These are phyloP conservation scores for Euleptes europaea DNA, from an alignment of 2,113 vertebrate genomes.

Conservation along the genomic window DNA sequence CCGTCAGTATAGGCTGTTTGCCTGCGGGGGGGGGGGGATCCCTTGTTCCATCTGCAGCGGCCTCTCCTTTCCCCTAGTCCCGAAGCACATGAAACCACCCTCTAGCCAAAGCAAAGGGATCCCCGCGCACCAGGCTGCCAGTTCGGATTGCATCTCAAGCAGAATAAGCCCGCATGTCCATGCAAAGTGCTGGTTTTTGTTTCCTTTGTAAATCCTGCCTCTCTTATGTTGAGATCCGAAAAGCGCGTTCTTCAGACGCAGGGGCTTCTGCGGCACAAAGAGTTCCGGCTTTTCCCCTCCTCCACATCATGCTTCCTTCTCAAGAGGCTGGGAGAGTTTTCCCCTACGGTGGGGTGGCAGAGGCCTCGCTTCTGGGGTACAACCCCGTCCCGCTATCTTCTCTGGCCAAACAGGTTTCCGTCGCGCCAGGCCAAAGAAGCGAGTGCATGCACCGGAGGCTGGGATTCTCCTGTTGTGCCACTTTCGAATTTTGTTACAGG, in stretches of 20 bases:
- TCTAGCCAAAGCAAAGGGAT: background rate
- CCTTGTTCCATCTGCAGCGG: background rate
- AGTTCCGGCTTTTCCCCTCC: background rate
- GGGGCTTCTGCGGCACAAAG: background rate
- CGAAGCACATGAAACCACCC: background rate
- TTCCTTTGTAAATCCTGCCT: background rate
- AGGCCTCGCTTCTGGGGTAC: background rate
- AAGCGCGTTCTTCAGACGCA: background rate
- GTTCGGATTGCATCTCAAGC: too few species aligned
- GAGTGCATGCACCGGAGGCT: background rate
- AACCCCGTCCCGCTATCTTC: background rate
- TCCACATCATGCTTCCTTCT: too few species aligned
- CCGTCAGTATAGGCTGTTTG: too few species aligned
- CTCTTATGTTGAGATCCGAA: background rate
- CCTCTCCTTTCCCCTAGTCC: background rate
- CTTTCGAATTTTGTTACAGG: background rate
- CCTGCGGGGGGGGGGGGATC: fast-evolving
- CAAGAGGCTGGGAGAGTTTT: too few species aligned
- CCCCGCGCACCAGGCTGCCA: too few species aligned
- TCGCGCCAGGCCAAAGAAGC: too few species aligned
- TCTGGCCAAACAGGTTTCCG: background rate
- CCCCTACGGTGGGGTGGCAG: too few species aligned
- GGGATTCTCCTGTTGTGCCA: background rate
- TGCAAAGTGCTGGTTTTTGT: too few species aligned
- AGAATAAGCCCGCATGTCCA: too few species aligned